Evolutionary conservation across 1,140 invertebrate genomes (phyloP), one percentile per base, ranked within the genome.

Genomic region (Frieseomelitta varia): DNA sequence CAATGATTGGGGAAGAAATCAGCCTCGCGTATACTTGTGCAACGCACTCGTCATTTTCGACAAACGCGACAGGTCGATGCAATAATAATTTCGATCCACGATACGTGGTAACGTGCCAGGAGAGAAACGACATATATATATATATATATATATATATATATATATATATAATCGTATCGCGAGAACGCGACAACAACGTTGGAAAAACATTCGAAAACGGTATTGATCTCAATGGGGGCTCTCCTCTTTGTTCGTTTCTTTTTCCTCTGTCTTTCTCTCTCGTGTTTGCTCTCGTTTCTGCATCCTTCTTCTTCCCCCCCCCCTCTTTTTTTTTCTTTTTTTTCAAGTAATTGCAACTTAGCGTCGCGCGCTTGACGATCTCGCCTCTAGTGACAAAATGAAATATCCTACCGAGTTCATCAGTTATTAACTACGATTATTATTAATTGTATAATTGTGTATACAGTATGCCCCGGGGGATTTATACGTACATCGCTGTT

Each of bases 391-490:
- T 15, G 4, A 53, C 10, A 53, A 53, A 71, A 24, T 65, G 21
- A 79, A 55, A 79, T n/a, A n/a, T 67, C 69, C 67, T 24, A 47
- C 19, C 76, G 53, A 39, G 72, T 71, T 47, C 76, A 34, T 56
- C n/a, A 34, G 65, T 89, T 90, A 90, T 75, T 72, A 27, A 39
- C 89, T 90, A 90, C 68, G 84, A 71, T 88, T 90, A 90, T 88
- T 90, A 90, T 88, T 90, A 90, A 87, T 87, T 77, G 77, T 90
- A 90, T 88, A 90, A 86, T 90, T 85, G 69, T 72, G 82, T 87
- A 77, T 82, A 47, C 39, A 47, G 39, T 47, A 47, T 47, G 39
- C 39, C 39, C 39, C 6, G 39, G 6, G 39, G 39, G 0, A 75
- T 85, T 81, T 85, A 79, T 80, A 88, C 30, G 30, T 84, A 80